These are phyloP conservation scores for Calycopis cecrops DNA, from an alignment of 1,140 invertebrate species.

Conservation along the genomic window DNA sequence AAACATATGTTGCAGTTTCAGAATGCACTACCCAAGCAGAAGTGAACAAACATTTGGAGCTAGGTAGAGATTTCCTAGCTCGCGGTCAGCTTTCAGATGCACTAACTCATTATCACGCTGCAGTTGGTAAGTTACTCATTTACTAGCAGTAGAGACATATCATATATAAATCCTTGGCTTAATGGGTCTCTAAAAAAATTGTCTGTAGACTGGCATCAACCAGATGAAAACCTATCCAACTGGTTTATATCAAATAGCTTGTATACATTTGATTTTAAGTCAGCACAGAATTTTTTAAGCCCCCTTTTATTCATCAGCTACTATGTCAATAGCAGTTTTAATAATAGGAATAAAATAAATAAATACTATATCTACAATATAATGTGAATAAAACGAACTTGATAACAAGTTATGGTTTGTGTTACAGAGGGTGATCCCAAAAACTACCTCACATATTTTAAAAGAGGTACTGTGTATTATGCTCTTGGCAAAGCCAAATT, in stretches of 20 bases:
- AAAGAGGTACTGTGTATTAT: slow-evolving; percentile 96
- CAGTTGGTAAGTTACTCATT: slow-evolving; percentile 86
- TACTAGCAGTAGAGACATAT: slow-evolving; percentile 14
- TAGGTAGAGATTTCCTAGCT: slow-evolving; percentile 93
- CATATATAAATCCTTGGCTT: not conserved
- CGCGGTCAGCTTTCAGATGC: slow-evolving; percentile 97
- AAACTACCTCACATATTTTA: slow-evolving; percentile 97
- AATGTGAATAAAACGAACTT: too few species aligned
- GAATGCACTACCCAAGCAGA: slow-evolving; percentile 82
- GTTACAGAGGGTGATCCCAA: slow-evolving; percentile 92
- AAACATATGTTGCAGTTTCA: slow-evolving; percentile 69
- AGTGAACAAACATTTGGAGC: slow-evolving; percentile 93
- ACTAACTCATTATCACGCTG: slow-evolving; percentile 97
- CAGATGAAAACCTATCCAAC: too few species aligned
- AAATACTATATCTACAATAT: too few species aligned
- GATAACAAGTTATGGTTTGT: too few species aligned
- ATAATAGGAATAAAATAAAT: too few species aligned
- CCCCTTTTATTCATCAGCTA: too few species aligned
- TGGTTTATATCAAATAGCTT: too few species aligned
- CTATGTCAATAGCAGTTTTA: too few species aligned
- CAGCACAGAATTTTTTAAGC: too few species aligned
- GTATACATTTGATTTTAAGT: too few species aligned
- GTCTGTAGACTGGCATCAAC: too few species aligned
- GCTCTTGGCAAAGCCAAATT: slow-evolving; percentile 97
- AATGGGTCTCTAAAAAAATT: too few species aligned